Evolutionary conservation across 2,888 invertebrate genomes (phyloP).

Genomic region (Tetragonisca angustula): DNA sequence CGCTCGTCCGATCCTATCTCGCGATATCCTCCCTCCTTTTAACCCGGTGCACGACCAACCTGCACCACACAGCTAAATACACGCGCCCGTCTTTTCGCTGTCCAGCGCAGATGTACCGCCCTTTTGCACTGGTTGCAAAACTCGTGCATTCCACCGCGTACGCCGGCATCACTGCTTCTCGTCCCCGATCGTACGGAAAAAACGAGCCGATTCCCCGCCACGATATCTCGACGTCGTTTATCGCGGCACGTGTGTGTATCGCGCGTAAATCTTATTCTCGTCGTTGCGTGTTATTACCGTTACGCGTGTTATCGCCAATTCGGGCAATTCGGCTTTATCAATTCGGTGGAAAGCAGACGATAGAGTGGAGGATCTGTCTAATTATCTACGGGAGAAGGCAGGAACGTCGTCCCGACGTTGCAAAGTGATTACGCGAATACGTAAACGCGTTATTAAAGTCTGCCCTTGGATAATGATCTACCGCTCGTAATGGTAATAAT

Average conservation of each 20-base stretch:
- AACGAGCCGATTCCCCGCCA: constrained; percentile 16
- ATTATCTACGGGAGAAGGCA: not conserved
- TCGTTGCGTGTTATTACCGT: too few species aligned
- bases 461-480: not conserved
- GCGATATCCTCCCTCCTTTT: constrained; percentile 71
- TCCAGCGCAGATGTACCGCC: constrained; percentile 63
- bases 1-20: constrained; percentile 73
- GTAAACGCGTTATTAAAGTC: not conserved
- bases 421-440: not conserved
- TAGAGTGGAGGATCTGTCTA: not conserved
- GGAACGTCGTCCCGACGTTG: too few species aligned
- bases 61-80: constrained; percentile 57
- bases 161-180: not conserved
- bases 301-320: not conserved
- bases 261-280: not conserved
- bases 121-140: constrained; percentile 63
- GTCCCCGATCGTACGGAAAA: constrained; percentile 22
- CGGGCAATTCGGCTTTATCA: not conserved
- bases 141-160: constrained; percentile 50
- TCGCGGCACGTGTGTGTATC: not conserved
- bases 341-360: not conserved
- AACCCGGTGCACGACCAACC: constrained; percentile 68
- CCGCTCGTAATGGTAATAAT: not conserved
- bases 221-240: constrained; percentile 19
- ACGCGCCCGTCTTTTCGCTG: constrained; percentile 63